A percentile compares a stretch with the other conserved stretches of the same genome.
phyloP scores from a whole-genome alignment of 2,113 vertebrate species.

The Synchiropus splendidus region DNA sequence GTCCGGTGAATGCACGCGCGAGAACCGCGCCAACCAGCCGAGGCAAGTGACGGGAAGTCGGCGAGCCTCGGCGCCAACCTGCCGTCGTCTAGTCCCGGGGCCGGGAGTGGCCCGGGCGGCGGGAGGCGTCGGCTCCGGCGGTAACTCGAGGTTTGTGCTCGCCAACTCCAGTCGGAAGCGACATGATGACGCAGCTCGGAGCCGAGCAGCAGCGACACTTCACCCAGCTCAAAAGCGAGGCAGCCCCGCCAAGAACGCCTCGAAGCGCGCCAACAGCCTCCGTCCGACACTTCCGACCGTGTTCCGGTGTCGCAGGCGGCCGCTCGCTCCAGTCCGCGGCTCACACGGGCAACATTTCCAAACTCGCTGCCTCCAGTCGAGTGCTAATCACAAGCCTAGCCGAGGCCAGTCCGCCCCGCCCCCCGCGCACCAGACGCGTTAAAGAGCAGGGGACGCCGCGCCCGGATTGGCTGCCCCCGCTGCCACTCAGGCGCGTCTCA shows the following conservation, averaged over 20 bases:
- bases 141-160: constrained; percentile 68
- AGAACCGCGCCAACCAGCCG: constrained; percentile 44
- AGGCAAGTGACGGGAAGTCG: constrained; percentile 55
- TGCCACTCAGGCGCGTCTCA: constrained; percentile 47
- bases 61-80: constrained; percentile 17
- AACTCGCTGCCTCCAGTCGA: constrained; percentile 76
- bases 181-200: constrained; percentile 69
- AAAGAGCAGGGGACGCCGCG: constrained; percentile 34
- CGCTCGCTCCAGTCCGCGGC: constrained; percentile 27
- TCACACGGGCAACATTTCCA: constrained; percentile 51
- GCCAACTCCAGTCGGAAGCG: constrained; percentile 62
- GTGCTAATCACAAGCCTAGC: constrained; percentile 66
- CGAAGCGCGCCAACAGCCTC: constrained; percentile 24
- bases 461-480: constrained; percentile 45
- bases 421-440: constrained; percentile 52
- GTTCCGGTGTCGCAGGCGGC: constrained; percentile 4
- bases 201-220: constrained; percentile 62
- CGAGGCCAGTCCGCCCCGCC: constrained; percentile 48
- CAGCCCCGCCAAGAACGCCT: constrained; percentile 15
- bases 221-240: constrained; percentile 52
- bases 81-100: constrained; percentile 22
- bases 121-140: constrained; percentile 32
- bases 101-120: constrained; percentile 35
- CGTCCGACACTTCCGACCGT: too few relatives aligned
- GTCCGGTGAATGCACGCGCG: constrained; percentile 9